Conservation (phyloP, 2,797 vertebrate genomes). For the Onychomys arenicola region DNA sequence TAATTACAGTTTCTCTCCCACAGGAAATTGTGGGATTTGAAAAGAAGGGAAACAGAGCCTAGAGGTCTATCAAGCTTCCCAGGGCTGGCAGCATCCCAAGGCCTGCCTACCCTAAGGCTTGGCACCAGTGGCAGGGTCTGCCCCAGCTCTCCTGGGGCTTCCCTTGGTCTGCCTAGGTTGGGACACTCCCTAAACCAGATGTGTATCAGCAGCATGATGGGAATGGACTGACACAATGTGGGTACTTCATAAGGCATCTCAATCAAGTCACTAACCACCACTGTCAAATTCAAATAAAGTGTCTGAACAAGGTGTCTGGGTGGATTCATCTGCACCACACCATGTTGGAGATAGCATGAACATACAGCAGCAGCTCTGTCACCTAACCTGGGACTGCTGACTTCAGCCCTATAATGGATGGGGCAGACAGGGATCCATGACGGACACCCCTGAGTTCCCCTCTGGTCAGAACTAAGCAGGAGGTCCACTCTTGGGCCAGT, state of each 20-base stretch:
- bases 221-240: neutral
- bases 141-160: slow-evolving; percentile 6
- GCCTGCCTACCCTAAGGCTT: slow-evolving; percentile 19
- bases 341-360: neutral
- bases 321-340: neutral
- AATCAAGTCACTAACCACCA: slow-evolving; percentile 64
- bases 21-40: slow-evolving; percentile 78
- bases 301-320: slow-evolving; percentile 20
- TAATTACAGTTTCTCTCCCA: slow-evolving; percentile 77
- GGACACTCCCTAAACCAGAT: slow-evolving; percentile 40
- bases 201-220: neutral
- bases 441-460: neutral
- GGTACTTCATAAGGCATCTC: slow-evolving; percentile 22
- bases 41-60: slow-evolving; percentile 67
- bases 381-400: neutral
- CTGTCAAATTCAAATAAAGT: slow-evolving; percentile 85
- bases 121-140: neutral
- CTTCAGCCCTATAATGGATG: neutral
- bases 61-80: slow-evolving; percentile 56
- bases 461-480: neutral
- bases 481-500: neutral
- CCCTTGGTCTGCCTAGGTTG: slow-evolving; percentile 18
- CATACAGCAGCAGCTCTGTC: neutral
- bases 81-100: slow-evolving; percentile 21
- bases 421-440: accelerated